phyloP scores from a whole-genome alignment of 2,797 vertebrate genomes.

The Premnoplex brunnescens region DNA sequence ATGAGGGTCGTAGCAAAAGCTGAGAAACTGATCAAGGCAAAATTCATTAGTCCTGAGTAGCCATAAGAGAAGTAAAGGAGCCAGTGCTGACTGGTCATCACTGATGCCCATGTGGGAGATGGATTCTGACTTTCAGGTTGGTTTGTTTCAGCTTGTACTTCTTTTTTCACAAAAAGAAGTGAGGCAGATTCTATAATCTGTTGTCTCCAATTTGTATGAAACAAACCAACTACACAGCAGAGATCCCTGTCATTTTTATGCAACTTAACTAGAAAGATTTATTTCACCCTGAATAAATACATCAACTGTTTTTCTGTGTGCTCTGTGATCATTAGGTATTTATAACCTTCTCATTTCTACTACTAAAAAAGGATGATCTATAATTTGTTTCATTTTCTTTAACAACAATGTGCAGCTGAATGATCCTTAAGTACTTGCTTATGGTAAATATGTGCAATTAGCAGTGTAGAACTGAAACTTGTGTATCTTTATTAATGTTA shows the following conservation, averaged over 20 bases:
- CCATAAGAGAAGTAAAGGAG: neutral
- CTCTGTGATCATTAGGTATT: neutral
- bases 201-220: neutral
- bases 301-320: neutral
- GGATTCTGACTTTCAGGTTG: neutral
- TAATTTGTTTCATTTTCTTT: neutral
- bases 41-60: slow-evolving; percentile 32
- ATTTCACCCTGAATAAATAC: neutral
- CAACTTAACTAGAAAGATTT: neutral
- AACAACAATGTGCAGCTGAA: neutral
- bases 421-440: neutral
- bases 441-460: neutral
- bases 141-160: neutral
- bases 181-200: neutral
- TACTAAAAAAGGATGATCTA: neutral
- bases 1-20: slow-evolving; percentile 12
- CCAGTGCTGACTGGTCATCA: neutral
- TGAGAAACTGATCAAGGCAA: slow-evolving; percentile 42
- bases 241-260: neutral
- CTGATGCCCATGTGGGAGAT: neutral
- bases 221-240: neutral
- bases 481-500: neutral
- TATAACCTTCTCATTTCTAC: neutral
- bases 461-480: neutral
- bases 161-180: neutral